These are phyloP conservation scores for Phacellophora camtschatica DNA, from an alignment of 30 jellyfish, hydroid and myxozoan genomes.

Conservation along the genomic window DNA sequence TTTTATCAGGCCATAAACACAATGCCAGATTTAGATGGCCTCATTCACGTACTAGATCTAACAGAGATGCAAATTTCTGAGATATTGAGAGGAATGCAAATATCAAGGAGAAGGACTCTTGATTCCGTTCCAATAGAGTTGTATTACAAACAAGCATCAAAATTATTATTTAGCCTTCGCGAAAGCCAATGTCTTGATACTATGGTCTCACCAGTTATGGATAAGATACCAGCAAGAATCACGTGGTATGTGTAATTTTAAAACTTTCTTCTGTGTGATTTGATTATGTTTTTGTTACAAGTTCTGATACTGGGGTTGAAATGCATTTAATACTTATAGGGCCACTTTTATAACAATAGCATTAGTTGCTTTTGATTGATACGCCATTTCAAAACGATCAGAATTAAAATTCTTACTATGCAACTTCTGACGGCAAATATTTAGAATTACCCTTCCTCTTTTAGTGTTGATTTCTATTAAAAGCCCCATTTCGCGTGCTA, in stretches of 20 bases:
- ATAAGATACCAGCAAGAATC: slow-evolving; percentile 28
- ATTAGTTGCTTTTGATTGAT: too few species aligned
- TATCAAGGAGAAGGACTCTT: slow-evolving; percentile 43
- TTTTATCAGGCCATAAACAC: slow-evolving; percentile 41
- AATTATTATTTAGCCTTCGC: slow-evolving; percentile 10
- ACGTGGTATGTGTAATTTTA: slow-evolving; percentile 16
- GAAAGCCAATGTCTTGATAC: slow-evolving; percentile 14
- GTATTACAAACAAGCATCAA: slow-evolving; percentile 51
- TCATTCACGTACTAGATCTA: slow-evolving; percentile 46
- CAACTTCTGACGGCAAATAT: too few species aligned
- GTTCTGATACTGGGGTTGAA: too few species aligned
- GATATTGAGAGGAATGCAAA: slow-evolving; percentile 40
- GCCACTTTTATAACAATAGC: too few species aligned
- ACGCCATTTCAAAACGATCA: too few species aligned
- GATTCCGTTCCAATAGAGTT: slow-evolving; percentile 44
- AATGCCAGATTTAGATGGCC: slow-evolving; percentile 55
- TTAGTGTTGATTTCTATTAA: too few species aligned
- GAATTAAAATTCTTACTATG: too few species aligned
- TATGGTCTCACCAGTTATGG: slow-evolving; percentile 42
- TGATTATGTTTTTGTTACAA: too few species aligned
- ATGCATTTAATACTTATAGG: too few species aligned
- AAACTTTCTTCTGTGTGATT: too few species aligned
- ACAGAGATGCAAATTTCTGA: slow-evolving; percentile 69
- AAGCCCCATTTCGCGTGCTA: too few species aligned
- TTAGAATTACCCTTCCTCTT: too few species aligned